These are phyloP conservation scores for Drosophila paracracens DNA, from an alignment of 2,888 invertebrate genomes.

Conservation along the genomic window DNA sequence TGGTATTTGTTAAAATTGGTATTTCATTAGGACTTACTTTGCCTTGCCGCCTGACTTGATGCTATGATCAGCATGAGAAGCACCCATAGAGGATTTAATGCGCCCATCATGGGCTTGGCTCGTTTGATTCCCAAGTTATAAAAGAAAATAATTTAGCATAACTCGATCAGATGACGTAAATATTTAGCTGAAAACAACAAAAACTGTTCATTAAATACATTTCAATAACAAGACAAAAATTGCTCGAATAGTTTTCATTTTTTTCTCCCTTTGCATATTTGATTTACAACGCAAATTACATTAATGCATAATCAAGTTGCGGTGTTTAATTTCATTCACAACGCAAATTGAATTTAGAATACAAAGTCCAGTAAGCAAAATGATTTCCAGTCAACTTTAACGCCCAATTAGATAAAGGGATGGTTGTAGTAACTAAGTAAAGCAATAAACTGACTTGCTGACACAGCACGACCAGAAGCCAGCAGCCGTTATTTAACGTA, in stretches of 20 bases:
- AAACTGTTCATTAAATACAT: too few relatives aligned
- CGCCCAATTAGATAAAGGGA: slow-evolving; percentile 45
- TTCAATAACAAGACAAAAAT: not conserved
- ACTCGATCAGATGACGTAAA: not conserved
- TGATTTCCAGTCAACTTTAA: slow-evolving; percentile 38
- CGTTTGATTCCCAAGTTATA: slow-evolving; percentile 15
- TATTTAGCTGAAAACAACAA: slow-evolving; percentile 25
- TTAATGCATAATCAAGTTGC: slow-evolving; percentile 25
- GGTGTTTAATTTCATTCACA: slow-evolving; percentile 4
- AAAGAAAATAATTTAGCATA: slow-evolving; percentile 14
- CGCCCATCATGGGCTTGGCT: slow-evolving; percentile 64
- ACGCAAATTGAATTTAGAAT: not conserved
- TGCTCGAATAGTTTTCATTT: not conserved
- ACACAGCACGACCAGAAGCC: slow-evolving; percentile 38
- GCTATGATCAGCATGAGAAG: slow-evolving; percentile 55
- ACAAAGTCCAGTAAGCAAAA: slow-evolving; percentile 32
- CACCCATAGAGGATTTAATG: slow-evolving; percentile 34
- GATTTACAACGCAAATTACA: slow-evolving; percentile 27
- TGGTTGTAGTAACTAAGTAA: slow-evolving; percentile 5
- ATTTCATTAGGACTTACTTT: slow-evolving; percentile 65
- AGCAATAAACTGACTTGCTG: slow-evolving; percentile 32
- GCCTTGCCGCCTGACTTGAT: slow-evolving; percentile 57
- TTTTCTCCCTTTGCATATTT: slow-evolving; percentile 1
- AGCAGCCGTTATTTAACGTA: slow-evolving; percentile 23
- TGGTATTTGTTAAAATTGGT: not conserved